phyloP scores from a whole-genome alignment of 1,140 invertebrate species.

The Apis mellifera region DNA sequence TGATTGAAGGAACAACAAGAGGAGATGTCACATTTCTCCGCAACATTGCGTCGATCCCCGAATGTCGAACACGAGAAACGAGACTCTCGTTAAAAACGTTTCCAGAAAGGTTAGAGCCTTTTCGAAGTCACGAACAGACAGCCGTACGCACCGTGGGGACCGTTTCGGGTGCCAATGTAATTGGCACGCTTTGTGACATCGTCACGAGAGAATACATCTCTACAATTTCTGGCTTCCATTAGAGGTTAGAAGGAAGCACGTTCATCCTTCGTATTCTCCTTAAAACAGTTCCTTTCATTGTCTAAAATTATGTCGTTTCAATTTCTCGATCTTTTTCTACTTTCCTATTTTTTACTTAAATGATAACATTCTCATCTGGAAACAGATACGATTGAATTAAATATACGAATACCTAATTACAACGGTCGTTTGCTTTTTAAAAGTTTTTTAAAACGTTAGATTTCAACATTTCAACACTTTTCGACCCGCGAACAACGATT shows the following conservation, averaged over 20 bases:
- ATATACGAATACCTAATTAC: too few relatives aligned
- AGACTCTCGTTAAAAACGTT: constrained; percentile 32
- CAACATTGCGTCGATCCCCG: neutral
- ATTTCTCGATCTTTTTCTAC: neutral
- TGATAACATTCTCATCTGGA: neutral
- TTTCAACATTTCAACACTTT: neutral
- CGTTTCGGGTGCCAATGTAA: constrained; percentile 46
- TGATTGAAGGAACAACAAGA: too few relatives aligned
- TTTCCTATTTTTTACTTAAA: too few relatives aligned
- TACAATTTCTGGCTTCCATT: constrained; percentile 32
- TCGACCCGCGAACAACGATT: neutral
- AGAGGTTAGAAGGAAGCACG: constrained; percentile 14
- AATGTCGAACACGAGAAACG: neutral
- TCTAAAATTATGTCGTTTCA: neutral
- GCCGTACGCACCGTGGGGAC: constrained; percentile 37
- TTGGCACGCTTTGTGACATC: constrained; percentile 46
- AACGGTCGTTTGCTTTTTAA: too few relatives aligned
- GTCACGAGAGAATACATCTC: constrained; percentile 16
- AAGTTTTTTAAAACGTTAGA: too few relatives aligned
- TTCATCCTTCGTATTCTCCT: constrained; percentile 2
- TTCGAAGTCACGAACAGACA: constrained; percentile 39
- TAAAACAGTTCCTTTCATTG: neutral
- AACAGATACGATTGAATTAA: too few relatives aligned
- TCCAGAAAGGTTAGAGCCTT: neutral
- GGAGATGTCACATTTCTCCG: neutral